Percentiles rank a stretch among this genome's conserved stretches.
Conservation (phyloP, 2,888 invertebrate species). For the Alitta virens region DNA sequence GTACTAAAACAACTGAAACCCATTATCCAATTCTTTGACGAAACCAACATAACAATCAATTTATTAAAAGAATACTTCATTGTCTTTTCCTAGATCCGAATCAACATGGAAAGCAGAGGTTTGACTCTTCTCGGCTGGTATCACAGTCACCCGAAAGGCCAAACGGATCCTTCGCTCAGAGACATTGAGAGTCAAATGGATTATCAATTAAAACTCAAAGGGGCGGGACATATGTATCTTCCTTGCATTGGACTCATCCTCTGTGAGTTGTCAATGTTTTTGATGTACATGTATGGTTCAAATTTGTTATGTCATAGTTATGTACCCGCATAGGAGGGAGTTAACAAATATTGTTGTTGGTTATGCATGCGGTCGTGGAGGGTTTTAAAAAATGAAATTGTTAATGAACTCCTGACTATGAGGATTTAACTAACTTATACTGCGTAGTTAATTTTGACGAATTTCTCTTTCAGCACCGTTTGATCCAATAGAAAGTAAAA, state of each 20-base stretch:
- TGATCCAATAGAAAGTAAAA: constrained; percentile 33
- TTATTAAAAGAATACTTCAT: no score
- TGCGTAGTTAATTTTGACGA: no score
- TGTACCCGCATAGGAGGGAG: no score
- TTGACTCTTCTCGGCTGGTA: constrained; percentile 90
- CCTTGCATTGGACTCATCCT: constrained; percentile 90
- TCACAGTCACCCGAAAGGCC: constrained; percentile 79
- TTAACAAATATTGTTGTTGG: no score
- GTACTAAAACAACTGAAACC: no score
- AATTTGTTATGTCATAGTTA: no score
- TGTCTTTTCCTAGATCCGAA: constrained; percentile 64
- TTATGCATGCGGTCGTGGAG: no score
- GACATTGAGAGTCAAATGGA: constrained; percentile 92
- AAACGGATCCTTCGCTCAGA: constrained; percentile 74
- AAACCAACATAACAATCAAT: no score
- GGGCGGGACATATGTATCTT: constrained; percentile 83
- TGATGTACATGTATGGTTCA: not conserved
- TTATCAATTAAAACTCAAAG: constrained; percentile 92
- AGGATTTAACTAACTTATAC: no score
- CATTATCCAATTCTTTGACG: no score
- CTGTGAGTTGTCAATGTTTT: constrained; percentile 65
- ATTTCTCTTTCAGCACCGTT: constrained; percentile 52
- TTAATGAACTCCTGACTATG: no score
- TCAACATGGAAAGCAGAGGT: constrained; percentile 79
- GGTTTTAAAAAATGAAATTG: no score